These are phyloP conservation scores for Amblyjoppa proteus DNA, from an alignment of 2,888 invertebrate species.

Conservation along the genomic window DNA sequence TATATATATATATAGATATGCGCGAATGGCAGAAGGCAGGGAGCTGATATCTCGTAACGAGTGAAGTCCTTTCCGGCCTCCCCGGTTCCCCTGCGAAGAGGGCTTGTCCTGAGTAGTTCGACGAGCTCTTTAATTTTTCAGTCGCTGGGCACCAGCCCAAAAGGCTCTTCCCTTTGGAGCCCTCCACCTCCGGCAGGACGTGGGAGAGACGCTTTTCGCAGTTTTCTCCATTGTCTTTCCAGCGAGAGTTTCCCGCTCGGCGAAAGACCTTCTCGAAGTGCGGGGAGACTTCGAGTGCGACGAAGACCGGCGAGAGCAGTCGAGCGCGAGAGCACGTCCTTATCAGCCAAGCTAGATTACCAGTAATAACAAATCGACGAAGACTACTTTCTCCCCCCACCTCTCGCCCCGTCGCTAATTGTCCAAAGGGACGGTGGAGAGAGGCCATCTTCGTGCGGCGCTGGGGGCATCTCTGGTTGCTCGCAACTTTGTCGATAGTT, in stretches of 20 bases:
- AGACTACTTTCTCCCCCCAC: conserved; percentile 9
- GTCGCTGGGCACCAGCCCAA: not conserved
- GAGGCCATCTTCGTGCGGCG: conserved; percentile 10
- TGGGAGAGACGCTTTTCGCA: conserved; percentile 8
- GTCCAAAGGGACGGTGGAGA: conserved; percentile 52
- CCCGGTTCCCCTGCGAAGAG: conserved; percentile 4
- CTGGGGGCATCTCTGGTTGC: conserved; percentile 28
- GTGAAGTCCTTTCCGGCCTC: conserved; percentile 17
- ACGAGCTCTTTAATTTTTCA: conserved; percentile 43
- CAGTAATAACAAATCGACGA: conserved; percentile 68
- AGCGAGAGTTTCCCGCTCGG: not conserved
- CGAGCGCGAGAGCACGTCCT: conserved; percentile 58
- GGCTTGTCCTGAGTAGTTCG: conserved; percentile 21
- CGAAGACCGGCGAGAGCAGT: conserved; percentile 44
- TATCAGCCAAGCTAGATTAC: conserved; percentile 66
- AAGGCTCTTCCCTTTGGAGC: conserved; percentile 1
- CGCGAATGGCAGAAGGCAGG: not conserved
- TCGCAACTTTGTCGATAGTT: conserved; percentile 65
- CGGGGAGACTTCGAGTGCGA: not conserved
- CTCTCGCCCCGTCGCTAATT: conserved; percentile 54
- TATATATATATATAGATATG: not conserved
- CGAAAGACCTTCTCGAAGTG: not conserved
- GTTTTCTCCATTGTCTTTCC: conserved; percentile 36
- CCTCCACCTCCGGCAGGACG: not conserved
- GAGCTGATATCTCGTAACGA: conserved; percentile 13